Evolutionary conservation across 1,140 invertebrate species (phyloP).

Genomic region (Ditylenchus dipsaci): DNA sequence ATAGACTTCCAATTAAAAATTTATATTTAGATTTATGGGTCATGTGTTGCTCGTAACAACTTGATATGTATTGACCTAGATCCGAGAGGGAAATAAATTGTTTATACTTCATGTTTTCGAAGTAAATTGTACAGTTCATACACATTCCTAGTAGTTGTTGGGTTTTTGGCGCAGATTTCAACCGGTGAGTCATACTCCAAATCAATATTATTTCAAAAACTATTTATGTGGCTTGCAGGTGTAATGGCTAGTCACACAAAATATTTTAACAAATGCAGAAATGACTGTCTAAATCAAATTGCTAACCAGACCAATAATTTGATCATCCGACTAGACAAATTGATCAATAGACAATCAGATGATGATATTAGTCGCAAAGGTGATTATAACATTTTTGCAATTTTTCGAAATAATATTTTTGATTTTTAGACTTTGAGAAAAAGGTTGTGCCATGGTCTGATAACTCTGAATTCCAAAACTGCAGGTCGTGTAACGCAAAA

Average conservation of each 20-base stretch:
- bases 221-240: conserved; percentile 15
- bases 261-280: conserved; percentile 14
- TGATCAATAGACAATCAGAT: conserved; percentile 74
- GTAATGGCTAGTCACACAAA: neutral
- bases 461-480: conserved; percentile 79
- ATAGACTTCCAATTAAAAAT: too few species aligned
- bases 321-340: conserved; percentile 83
- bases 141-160: too few species aligned
- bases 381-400: conserved; percentile 43
- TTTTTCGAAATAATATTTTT: conserved; percentile 6
- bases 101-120: too few species aligned
- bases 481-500: conserved; percentile 79
- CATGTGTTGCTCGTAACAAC: too few species aligned
- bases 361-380: conserved; percentile 79
- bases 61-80: too few species aligned
- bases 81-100: too few species aligned
- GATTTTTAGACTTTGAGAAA: conserved; percentile 68
- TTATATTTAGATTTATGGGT: too few species aligned
- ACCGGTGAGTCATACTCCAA: too few species aligned
- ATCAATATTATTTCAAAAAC: too few species aligned
- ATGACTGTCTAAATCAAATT: conserved; percentile 10
- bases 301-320: conserved; percentile 75
- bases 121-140: too few species aligned
- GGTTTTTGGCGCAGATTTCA: too few species aligned
- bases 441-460: conserved; percentile 85